These are phyloP conservation scores for Sebastes hubbsi DNA, from an alignment of 2,797 vertebrate genomes.

Conservation along the genomic window DNA sequence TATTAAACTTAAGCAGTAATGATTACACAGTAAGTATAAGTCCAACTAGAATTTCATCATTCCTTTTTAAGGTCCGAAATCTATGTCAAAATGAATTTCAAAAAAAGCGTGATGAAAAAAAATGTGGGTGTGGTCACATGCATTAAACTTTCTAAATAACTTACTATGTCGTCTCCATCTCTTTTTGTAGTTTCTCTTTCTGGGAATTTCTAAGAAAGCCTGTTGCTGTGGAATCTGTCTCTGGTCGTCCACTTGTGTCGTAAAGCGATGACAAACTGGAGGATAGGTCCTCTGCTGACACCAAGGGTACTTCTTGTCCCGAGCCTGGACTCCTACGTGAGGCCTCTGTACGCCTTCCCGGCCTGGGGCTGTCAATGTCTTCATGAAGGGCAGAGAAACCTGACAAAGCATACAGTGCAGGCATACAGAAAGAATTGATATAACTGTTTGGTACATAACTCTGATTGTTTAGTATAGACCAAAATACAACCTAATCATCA, in stretches of 20 bases:
- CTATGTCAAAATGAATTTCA: background rate
- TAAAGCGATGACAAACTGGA: slow-evolving; percentile 88
- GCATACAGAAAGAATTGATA: background rate
- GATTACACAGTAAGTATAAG: background rate
- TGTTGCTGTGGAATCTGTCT: slow-evolving; percentile 75
- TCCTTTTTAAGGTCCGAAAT: background rate
- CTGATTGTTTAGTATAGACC: background rate
- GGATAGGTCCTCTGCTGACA: slow-evolving; percentile 92
- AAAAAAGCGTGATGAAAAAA: too few species aligned
- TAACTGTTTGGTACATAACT: background rate
- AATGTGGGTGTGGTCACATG: background rate
- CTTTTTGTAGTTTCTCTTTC: slow-evolving; percentile 82
- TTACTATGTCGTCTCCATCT: slow-evolving; percentile 81
- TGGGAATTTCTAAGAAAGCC: slow-evolving; percentile 81
- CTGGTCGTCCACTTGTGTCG: slow-evolving; percentile 80
- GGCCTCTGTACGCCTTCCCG: slow-evolving; percentile 69
- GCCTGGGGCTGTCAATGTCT: slow-evolving; percentile 86
- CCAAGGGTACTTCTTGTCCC: slow-evolving; percentile 86
- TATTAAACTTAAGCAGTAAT: background rate
- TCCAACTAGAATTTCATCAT: background rate
- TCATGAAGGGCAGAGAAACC: slow-evolving; percentile 94
- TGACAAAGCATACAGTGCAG: slow-evolving; percentile 28
- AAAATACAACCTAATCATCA: background rate
- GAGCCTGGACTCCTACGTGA: slow-evolving; percentile 53
- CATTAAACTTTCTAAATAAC: slow-evolving; percentile 52